Evolutionary conservation across 2,888 invertebrate species (phyloP).

Genomic region (Hemicrepidius hirtus): DNA sequence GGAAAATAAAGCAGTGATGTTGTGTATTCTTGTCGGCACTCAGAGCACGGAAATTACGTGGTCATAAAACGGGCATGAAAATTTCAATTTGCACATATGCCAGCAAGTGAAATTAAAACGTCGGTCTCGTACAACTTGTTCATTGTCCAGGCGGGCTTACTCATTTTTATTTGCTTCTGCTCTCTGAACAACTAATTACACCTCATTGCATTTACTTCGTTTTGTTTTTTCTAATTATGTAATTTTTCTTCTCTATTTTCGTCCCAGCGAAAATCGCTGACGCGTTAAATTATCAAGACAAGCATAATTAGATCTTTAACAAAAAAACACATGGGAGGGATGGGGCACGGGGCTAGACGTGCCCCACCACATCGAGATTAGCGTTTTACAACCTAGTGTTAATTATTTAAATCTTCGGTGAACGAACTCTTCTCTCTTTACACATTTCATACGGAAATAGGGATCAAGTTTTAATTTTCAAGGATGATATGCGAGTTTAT

Average conservation of each 20-base stretch:
- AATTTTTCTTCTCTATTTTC: conserved; percentile 8
- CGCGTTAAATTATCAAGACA: conserved; percentile 23
- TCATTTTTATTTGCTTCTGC: conserved; percentile 25
- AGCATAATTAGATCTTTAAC: conserved; percentile 14
- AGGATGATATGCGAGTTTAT: conserved; percentile 1
- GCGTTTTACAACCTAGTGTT: no score
- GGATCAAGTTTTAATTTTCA: background rate
- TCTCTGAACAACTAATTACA: conserved; percentile 23
- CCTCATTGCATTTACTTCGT: conserved; percentile 2
- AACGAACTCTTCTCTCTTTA: conserved; percentile 17
- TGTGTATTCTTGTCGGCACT: conserved; percentile 25
- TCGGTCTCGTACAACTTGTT: conserved; percentile 34
- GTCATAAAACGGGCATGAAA: conserved; percentile 44
- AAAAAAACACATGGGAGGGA: background rate
- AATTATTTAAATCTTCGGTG: conserved; percentile 4
- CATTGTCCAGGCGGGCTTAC: conserved; percentile 28
- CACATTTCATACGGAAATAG: conserved; percentile 17
- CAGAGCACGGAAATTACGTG: conserved; percentile 31
- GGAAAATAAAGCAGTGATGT: conserved; percentile 20
- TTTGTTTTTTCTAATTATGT: conserved; percentile 19
- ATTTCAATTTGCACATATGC: conserved; percentile 49
- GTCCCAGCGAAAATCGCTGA: conserved; percentile 11
- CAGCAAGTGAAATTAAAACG: conserved; percentile 41
- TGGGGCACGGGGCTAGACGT: background rate
- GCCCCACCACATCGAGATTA: no score